Conservation (phyloP, 1,140 invertebrate species). For the Pomacea maculata region DNA sequence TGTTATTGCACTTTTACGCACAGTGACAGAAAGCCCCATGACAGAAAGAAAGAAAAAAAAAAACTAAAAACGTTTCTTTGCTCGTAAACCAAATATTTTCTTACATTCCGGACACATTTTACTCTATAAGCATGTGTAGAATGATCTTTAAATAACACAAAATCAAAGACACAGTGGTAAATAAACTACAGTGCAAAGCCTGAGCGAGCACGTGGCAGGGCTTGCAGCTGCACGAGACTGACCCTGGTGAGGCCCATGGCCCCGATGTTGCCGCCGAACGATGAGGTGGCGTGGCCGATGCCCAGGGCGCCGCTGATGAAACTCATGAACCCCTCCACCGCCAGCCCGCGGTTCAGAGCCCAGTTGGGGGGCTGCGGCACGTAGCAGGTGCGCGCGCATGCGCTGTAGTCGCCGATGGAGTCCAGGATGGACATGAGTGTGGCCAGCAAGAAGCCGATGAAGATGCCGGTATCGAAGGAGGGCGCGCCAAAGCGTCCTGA, state of each 20-base stretch:
- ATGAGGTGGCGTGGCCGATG: slow-evolving; percentile 83
- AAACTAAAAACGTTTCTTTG: too few relatives aligned
- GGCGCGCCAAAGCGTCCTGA: slow-evolving; percentile 52
- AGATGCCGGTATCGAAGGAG: slow-evolving; percentile 38
- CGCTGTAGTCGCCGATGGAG: slow-evolving; percentile 61
- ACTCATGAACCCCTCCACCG: slow-evolving; percentile 84
- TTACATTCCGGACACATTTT: too few relatives aligned
- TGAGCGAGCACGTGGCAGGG: too few relatives aligned
- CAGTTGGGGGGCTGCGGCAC: slow-evolving; percentile 47
- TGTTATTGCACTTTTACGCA: too few relatives aligned
- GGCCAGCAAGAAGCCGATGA: slow-evolving; percentile 48
- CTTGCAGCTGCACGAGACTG: neutral
- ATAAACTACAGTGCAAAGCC: too few relatives aligned
- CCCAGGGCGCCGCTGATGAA: slow-evolving; percentile 83
- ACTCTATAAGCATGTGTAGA: too few relatives aligned
- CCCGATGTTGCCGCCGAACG: slow-evolving; percentile 85
- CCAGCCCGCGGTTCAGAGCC: slow-evolving; percentile 69
- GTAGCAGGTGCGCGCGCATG: slow-evolving; percentile 36
- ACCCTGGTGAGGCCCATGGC: slow-evolving; percentile 77
- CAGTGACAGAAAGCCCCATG: too few relatives aligned
- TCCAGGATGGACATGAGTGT: slow-evolving; percentile 54
- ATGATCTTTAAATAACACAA: too few relatives aligned
- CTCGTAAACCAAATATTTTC: too few relatives aligned
- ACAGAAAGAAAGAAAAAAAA: too few relatives aligned
- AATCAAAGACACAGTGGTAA: too few relatives aligned